Evolutionary conservation across 2,888 invertebrate species (phyloP), one percentile per base, ranked within the genome.

Genomic region (Unio delphinus): DNA sequence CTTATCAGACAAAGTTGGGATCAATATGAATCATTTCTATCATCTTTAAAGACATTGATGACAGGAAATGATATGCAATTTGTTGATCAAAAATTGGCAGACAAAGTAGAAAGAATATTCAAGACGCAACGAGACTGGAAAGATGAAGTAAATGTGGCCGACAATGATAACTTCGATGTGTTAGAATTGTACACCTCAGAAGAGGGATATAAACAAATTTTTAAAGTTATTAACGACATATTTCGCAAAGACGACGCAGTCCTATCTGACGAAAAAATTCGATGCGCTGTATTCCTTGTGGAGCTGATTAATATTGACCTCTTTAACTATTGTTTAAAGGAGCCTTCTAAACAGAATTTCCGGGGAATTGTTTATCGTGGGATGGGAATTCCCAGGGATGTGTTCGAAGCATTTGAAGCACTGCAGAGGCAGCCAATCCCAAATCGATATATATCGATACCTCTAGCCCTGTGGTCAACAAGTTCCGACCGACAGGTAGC

Each of bases 231-330:
- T 20, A 78, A 80, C 65, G 62, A 65, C 15, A 75, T 76, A 18
- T 76, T 78, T 30, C 67, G 79, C 5, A 65, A 71, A 23, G 78
- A 79, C 54, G 73, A 73, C 15, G 72, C 78, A 15, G 67, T 75
- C 4, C 64, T 67, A 6, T 61, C 66, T 20, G 70, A 66, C 1
- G 74, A 80, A n/a, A 68, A 59, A 23, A 78, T 80, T 26, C 58
- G 78, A 26, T 71, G 64, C 61, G 75, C 72, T 23, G 78, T 80
- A 3, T 81, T 80, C 56, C 72, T 81, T 26, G 74, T 81, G 0
- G 81, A 80, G 67, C 72, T 81, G 11, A 70, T 81, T 34, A 81
- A 81, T 60, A 80, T 81, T 8, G 81, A 81, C 64, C 63, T 81
- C 26, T 80, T 64, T 62, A 80, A 80, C 61, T 81, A 80, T 61